A percentile compares a stretch with the other conserved stretches of the same genome.
These are phyloP conservation scores for Tangara arthus DNA, from an alignment of 2,797 vertebrate species.

Conservation along the genomic window DNA sequence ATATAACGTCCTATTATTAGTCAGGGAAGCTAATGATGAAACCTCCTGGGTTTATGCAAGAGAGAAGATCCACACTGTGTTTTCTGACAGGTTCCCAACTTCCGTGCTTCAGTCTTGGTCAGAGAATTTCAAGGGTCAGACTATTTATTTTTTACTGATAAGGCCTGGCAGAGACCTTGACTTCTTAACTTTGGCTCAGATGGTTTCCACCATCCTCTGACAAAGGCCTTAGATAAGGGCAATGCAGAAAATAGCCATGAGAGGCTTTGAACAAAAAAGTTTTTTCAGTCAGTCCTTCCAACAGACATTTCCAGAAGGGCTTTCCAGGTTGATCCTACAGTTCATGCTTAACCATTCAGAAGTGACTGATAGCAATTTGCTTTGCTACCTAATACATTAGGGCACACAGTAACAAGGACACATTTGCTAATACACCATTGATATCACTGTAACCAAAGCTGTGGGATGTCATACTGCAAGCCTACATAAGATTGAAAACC, in stretches of 20 bases:
- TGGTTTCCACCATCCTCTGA: background rate
- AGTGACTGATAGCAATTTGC: background rate
- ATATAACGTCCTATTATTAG: background rate
- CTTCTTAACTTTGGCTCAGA: background rate
- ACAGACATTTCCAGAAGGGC: background rate
- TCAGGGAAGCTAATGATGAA: background rate
- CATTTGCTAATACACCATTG: background rate
- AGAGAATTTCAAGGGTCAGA: background rate
- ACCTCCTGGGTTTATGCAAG: background rate
- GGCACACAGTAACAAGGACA: background rate
- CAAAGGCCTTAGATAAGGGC: background rate
- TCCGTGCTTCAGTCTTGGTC: background rate
- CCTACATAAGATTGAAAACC: background rate
- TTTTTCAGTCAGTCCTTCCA: background rate
- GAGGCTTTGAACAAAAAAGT: background rate
- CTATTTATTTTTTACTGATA: background rate
- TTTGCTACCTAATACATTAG: background rate
- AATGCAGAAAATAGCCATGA: background rate
- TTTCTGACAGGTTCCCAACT: background rate
- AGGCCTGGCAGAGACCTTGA: background rate
- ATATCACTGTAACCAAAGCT: background rate
- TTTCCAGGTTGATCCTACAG: background rate
- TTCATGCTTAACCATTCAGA: background rate
- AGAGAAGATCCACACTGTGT: background rate
- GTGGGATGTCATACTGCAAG: background rate